These are phyloP conservation scores for Idaea aversata DNA, from an alignment of 2,888 invertebrate species.

Conservation along the genomic window DNA sequence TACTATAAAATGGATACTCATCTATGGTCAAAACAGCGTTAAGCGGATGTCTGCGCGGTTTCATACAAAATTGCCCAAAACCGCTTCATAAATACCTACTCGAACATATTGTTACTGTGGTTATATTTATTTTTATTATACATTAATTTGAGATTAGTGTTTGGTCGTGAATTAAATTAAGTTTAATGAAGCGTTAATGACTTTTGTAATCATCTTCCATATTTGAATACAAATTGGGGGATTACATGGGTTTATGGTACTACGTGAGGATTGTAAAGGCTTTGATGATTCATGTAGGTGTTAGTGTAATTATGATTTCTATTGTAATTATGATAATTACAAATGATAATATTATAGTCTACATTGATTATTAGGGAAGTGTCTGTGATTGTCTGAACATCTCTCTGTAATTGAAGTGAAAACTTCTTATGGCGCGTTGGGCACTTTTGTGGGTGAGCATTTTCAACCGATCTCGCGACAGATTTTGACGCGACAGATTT, in stretches of 20 bases:
- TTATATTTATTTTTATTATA: constrained; percentile 33
- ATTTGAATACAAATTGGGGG: neutral
- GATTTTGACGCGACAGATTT: no score
- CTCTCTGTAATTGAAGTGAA: no score
- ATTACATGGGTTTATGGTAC: neutral
- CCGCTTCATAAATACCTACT: no score
- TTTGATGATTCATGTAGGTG: neutral
- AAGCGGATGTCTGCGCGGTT: no score
- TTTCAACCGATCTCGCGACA: no score
- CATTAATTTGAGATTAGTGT: constrained; percentile 29
- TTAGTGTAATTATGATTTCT: neutral
- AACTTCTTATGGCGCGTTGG: no score
- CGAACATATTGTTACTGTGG: constrained; percentile 34
- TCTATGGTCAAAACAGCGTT: no score
- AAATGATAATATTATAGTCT: neutral
- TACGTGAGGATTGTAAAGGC: neutral
- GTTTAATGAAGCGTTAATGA: constrained; percentile 9
- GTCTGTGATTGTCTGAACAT: neutral
- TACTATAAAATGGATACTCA: no score
- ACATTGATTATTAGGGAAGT: neutral
- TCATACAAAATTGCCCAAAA: no score
- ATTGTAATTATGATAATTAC: neutral
- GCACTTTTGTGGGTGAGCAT: no score
- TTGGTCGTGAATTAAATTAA: constrained; percentile 10
- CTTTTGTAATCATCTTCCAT: constrained; percentile 7